Conservation (phyloP, 2,888 invertebrate species). For the Cheilosia soror region DNA sequence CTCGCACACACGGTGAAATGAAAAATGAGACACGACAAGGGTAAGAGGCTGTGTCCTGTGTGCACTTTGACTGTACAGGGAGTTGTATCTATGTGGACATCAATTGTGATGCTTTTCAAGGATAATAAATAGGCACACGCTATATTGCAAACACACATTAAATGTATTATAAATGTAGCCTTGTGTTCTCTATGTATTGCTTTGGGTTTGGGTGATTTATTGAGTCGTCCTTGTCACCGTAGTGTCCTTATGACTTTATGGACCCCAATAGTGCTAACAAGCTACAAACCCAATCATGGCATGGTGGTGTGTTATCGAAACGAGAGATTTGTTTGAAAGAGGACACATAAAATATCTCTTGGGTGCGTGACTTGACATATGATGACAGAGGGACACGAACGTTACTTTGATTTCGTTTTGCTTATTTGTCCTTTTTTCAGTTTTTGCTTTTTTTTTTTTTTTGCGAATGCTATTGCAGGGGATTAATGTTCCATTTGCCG, state of each 20-base stretch:
- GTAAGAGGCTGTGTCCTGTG: slow-evolving; percentile 37
- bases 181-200: slow-evolving; percentile 38
- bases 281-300: slow-evolving; percentile 61
- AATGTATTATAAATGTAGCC: slow-evolving; percentile 69
- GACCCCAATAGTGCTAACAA: slow-evolving; percentile 71
- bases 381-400: slow-evolving; percentile 61
- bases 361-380: slow-evolving; percentile 60
- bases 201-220: slow-evolving; percentile 53
- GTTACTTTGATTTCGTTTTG: slow-evolving; percentile 25
- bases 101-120: slow-evolving; percentile 63
- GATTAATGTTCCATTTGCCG: slow-evolving; percentile 30
- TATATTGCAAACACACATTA: slow-evolving; percentile 71
- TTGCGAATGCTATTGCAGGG: slow-evolving; percentile 8
- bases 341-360: slow-evolving; percentile 32
- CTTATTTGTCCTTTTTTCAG: slow-evolving; percentile 2
- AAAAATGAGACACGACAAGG: slow-evolving; percentile 61
- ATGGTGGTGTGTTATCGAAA: slow-evolving; percentile 43
- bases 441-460: background rate
- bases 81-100: slow-evolving; percentile 41
- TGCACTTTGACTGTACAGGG: no score
- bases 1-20: slow-evolving; percentile 42
- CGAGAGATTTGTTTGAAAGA: slow-evolving; percentile 53
- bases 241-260: slow-evolving; percentile 70
- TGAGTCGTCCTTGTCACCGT: slow-evolving; percentile 64
- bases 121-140: slow-evolving; percentile 74